Evolutionary conservation across 2,888 invertebrate species (phyloP), one percentile per base, ranked within the genome.

Genomic region (Mythimna loreyi): DNA sequence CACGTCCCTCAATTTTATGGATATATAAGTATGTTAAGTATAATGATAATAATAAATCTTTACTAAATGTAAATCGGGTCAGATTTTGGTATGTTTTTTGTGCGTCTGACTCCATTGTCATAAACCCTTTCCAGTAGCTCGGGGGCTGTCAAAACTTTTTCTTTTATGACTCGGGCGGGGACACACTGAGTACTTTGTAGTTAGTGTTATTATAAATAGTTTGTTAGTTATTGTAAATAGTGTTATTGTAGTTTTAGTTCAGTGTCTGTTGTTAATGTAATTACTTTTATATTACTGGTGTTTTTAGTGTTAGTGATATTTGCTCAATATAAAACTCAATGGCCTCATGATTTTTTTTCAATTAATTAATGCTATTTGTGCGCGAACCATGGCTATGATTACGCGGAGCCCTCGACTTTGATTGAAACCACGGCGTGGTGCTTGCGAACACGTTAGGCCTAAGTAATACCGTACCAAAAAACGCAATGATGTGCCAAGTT

Each of bases 61-160:
- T 69, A 64, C 45, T 30, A 21, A 53, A 75, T 67, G 67, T 70
- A 76, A 47, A 72, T 56, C 55, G 66, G 52, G 71, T 77, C 73
- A 79, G 73, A 70, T 69, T 78, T 65, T 64, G 56, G 68, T 67
- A 59, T 57, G 63, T 81, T 83, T 86, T 83, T 86, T 84, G 81
- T 85, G 49, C 60, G 77, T 77, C 79, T 67, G 63, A 69, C 16
- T 50, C 47, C 77, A 72, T 81, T 83, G 84, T 90, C 89, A 89
- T 89, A 90, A 90, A 86, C 84, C 87, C 82, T 78, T 71, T 84
- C 88, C 91, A 81, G 91, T 91, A 91, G 91, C 91, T 19, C 70
- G 81, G 71, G 82, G 72, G 76, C 77, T 87, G 87, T 89, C 84
- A 80, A 82, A 73, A 40, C 82, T 80, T 75, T 85, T 81, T 64